Base-by-base conservation (phyloP, 1,140 invertebrate genomes). In the Copidosoma floridanum region DNA sequence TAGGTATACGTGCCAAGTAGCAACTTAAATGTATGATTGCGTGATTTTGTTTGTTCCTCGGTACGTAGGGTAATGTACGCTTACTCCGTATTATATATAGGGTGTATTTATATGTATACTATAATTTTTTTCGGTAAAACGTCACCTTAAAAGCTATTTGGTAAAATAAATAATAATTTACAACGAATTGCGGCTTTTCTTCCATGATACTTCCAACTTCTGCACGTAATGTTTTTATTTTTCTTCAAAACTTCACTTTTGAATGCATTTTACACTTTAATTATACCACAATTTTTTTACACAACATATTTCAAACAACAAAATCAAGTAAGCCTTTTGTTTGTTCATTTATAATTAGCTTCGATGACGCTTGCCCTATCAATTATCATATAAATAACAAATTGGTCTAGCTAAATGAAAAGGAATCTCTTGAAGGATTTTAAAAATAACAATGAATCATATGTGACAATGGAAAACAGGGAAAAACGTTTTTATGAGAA, bases 1-100 rank as follows among this genome's bases (percentile, higher is more conserved):
- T 78, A 80, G 75, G 69, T 78, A 79, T 80, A 80, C 72, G 78
- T 80, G 77, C 78, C 75, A 80, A 78, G 72, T 80, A 80, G 78
- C 77, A 80, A 80, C 78, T 80, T 80, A 80, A 79, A 80, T 75
- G 73, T 79, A 80, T 79, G 76, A 80, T 79, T 80, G 77, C 78
- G 78, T 80, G 78, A 77, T 78, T 80, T 73, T 78, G 76, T 78
- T 75, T 77, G 75, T 76, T 77, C 72, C 69, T 73, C 71, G 60
- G 67, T 68, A 71, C 67, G 68, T 70, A 70, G 68, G 71, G 73
- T 78, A 78, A 77, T 78, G 71, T 77, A 75, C 71, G 74, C 73
- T 78, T 78, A 76, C 67, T 77, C 69, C 69, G 55, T 63, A 73
- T 74, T 78, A 80, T 78, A 78, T 79, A 78, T 78, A 78, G 63